Evolutionary conservation across 2,113 vertebrate genomes (phyloP), one percentile per base, ranked within the genome.

Genomic region (Syngnathus floridae): DNA sequence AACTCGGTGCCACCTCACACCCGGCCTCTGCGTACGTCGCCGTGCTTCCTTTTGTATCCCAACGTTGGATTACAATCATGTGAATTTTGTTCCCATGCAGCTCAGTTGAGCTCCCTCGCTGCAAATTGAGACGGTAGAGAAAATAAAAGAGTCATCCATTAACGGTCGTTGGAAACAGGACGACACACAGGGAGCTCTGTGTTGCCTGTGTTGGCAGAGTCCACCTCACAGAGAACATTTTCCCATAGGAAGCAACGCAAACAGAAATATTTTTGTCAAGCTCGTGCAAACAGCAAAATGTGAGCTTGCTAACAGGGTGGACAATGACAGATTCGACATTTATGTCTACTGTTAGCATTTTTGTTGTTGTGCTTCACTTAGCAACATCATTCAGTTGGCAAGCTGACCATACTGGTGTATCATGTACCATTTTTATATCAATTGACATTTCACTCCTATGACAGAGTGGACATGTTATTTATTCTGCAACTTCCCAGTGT

Each of bases 181-280:
- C 72, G 81, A 85, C 76, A 85, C 76, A 87, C 69, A 82, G 4
- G 21, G 19, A 37, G 65, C 71, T 81, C 73, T 87, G 82, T 87
- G 54, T 56, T 9, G 17, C 48, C 7, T 54, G 9, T 9, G 49
- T 9, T 7, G 49, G n/a, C 10, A 31, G 52, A 26, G 21, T 14
- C 26, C 12, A 56, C 5, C 48, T 51, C n/a, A 7, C 46, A 1
- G 45, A 4, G 14, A 46, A 21, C n/a, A 6, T 51, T 51, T 51
- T 51, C 48, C 48, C 48, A 51, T 9, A 19, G 48, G 48, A 49
- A 52, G n/a, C 22, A 10, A 52, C n/a, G 21, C 21, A 22, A 52
- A 52, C 4, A 2, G 49, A 52, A 52, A 21, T 52, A 21, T 22
- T 52, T 52, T 52, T 3, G 1, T n/a, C 8, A 7, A 22, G 11